Conservation (phyloP, 2,113 vertebrate species). For the Menura novaehollandiae region DNA sequence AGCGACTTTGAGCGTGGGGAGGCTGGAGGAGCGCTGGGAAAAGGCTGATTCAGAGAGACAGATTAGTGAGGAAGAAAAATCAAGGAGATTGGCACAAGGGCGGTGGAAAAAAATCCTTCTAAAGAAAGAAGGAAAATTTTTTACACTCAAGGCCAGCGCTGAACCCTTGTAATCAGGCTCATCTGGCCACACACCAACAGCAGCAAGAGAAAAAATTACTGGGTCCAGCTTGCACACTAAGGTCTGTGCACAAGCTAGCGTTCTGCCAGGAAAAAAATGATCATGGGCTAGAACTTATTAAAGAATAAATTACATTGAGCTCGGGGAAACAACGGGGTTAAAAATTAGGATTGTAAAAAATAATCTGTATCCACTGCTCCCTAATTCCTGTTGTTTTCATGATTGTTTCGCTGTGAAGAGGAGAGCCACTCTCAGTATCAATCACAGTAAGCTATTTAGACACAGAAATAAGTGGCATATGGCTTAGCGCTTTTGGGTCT, state of each 20-base stretch:
- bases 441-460: slow-evolving; percentile 60
- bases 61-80: neutral
- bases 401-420: slow-evolving; percentile 27
- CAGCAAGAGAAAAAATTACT: neutral
- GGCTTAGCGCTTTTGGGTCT: slow-evolving; percentile 63
- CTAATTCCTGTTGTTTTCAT: slow-evolving; percentile 42
- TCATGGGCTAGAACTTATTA: neutral
- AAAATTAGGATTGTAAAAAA: slow-evolving; percentile 3
- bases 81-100: slow-evolving; percentile 29
- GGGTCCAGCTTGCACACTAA: neutral
- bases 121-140: neutral
- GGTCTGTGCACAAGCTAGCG: neutral
- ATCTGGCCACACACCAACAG: neutral
- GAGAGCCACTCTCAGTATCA: slow-evolving; percentile 22
- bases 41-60: slow-evolving; percentile 33
- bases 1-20: neutral
- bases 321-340: neutral
- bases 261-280: neutral
- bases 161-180: neutral
- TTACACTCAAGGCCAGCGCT: neutral
- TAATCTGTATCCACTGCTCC: neutral
- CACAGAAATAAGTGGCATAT: slow-evolving; percentile 60
- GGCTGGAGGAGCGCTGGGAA: neutral
- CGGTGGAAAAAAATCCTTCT: neutral
- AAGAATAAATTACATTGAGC: neutral